These are phyloP conservation scores for Aphelinus atriplicis DNA, from an alignment of 1,140 invertebrate genomes.

Conservation along the genomic window DNA sequence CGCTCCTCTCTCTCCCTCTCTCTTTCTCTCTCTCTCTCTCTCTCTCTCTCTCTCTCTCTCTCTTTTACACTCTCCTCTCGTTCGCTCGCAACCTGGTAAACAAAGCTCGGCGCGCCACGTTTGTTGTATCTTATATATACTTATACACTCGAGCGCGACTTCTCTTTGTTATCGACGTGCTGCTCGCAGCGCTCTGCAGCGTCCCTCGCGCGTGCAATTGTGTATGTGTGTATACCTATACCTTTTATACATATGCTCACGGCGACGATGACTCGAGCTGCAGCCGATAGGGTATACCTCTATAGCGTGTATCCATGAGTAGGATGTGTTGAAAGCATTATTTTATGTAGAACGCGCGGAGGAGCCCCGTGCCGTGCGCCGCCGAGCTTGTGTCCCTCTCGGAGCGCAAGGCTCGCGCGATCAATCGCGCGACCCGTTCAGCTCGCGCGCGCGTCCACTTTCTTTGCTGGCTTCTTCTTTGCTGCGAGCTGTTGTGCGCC, in stretches of 20 bases:
- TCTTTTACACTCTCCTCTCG: not conserved
- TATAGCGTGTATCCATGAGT: too few relatives aligned
- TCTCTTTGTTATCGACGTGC: too few relatives aligned
- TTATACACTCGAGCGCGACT: too few relatives aligned
- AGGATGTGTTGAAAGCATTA: too few relatives aligned
- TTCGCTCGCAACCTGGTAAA: too few relatives aligned
- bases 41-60: not conserved
- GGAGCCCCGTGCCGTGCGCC: not conserved
- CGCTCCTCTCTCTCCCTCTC: not conserved
- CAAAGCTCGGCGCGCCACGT: too few relatives aligned
- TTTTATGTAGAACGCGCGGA: too few relatives aligned
- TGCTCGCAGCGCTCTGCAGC: not conserved
- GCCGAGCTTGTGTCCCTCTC: not conserved
- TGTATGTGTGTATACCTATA: not conserved
- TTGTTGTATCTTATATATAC: too few relatives aligned
- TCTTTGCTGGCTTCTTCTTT: not conserved
- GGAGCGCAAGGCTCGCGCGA: not conserved
- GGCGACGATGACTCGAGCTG: too few relatives aligned
- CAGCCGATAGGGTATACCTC: too few relatives aligned
- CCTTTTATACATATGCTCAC: not conserved
- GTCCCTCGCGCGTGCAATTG: not conserved
- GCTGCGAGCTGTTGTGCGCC: conserved; percentile 1
- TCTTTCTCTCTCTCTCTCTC: not conserved
- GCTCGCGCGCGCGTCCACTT: not conserved
- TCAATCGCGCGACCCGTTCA: too few relatives aligned